These are phyloP conservation scores for Acipenser oxyrinchus DNA, from an alignment of 2,797 vertebrate species.

Conservation along the genomic window DNA sequence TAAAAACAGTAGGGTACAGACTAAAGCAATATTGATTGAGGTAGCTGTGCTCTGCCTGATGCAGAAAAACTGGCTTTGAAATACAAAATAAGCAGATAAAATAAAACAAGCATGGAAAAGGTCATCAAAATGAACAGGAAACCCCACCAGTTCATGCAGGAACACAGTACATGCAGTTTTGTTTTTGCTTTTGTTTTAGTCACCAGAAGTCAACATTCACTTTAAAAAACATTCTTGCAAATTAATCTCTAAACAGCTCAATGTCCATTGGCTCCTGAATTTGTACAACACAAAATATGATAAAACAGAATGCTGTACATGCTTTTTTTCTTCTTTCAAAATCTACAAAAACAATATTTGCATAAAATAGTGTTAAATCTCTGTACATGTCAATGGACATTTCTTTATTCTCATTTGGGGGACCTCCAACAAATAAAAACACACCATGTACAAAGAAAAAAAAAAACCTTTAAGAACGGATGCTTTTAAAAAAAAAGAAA, in stretches of 20 bases:
- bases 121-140: constrained; percentile 3
- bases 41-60: constrained; percentile 79
- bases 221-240: constrained; percentile 20
- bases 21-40: constrained; percentile 70
- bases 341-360: constrained; percentile 82
- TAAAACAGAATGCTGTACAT: constrained; percentile 75
- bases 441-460: constrained; percentile 54
- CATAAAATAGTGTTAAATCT: constrained; percentile 93
- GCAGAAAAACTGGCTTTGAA: constrained; percentile 58
- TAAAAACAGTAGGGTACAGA: constrained; percentile 15
- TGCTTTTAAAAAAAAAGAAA: neutral
- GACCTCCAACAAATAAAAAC: constrained; percentile 44
- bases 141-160: constrained; percentile 56
- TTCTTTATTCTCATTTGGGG: constrained; percentile 20
- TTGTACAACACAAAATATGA: constrained; percentile 62
- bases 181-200: no score
- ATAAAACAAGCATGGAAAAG: constrained; percentile 34
- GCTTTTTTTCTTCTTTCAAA: constrained; percentile 48
- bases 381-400: constrained; percentile 82
- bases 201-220: constrained; percentile 15
- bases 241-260: constrained; percentile 63
- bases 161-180: constrained; percentile 64
- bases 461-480: constrained; percentile 18
- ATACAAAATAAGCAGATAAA: constrained; percentile 52
- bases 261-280: constrained; percentile 57